Percentiles rank a stretch among this genome's conserved stretches.
These are phyloP conservation scores for Carcinoscorpius rotundicauda DNA, from an alignment of 1,140 invertebrate species.

Conservation along the genomic window DNA sequence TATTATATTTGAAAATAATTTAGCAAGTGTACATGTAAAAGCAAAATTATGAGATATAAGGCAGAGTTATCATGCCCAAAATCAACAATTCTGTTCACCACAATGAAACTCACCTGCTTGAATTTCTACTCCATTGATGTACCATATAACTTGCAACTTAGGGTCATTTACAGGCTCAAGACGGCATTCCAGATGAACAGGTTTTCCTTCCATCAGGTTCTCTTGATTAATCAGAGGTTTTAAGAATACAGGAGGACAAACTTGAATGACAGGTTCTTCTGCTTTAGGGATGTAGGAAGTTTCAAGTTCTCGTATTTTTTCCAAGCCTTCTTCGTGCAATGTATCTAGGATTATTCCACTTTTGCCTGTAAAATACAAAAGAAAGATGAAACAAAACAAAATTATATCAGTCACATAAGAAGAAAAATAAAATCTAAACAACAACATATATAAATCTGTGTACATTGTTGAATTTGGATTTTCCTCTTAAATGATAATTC, in stretches of 20 bases:
- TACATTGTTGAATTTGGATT: too few relatives aligned
- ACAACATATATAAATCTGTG: too few relatives aligned
- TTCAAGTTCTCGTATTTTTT: slow-evolving; percentile 81
- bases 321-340: slow-evolving; percentile 63
- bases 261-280: slow-evolving; percentile 51
- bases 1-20: too few relatives aligned
- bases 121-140: slow-evolving; percentile 39
- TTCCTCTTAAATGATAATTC: too few relatives aligned
- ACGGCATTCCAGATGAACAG: slow-evolving; percentile 52
- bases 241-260: slow-evolving; percentile 67
- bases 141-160: slow-evolving; percentile 85
- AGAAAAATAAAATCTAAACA: too few relatives aligned
- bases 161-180: slow-evolving; percentile 86
- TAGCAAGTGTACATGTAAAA: too few relatives aligned
- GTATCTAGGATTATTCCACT: slow-evolving; percentile 72
- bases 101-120: slow-evolving; percentile 36
- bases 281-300: slow-evolving; percentile 58
- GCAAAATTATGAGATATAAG: too few relatives aligned
- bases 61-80: too few relatives aligned
- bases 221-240: slow-evolving; percentile 70
- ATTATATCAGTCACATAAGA: too few relatives aligned
- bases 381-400: too few relatives aligned
- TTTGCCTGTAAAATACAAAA: slow-evolving; percentile 45
- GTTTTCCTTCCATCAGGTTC: slow-evolving; percentile 59
- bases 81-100: too few relatives aligned